Evolutionary conservation across 2,797 vertebrate species (phyloP).

Genomic region (Cynopterus sphinx): DNA sequence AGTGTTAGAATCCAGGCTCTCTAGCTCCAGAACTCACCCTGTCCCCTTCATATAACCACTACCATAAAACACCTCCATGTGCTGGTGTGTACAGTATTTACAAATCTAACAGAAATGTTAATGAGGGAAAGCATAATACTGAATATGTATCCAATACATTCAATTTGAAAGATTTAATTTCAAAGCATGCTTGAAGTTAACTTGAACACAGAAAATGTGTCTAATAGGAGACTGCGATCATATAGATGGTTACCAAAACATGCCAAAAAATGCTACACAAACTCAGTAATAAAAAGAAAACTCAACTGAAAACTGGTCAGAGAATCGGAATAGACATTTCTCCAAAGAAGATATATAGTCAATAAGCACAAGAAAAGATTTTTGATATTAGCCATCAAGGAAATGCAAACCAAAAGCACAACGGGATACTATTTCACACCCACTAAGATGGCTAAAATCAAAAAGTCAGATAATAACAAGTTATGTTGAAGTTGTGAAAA

Average conservation of each 20-base stretch:
- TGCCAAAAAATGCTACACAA: not conserved
- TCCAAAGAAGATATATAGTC: not conserved
- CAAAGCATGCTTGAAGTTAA: slow-evolving; percentile 29
- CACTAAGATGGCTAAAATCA: not conserved
- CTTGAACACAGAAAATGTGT: not conserved
- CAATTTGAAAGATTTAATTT: slow-evolving; percentile 13
- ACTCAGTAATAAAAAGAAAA: not conserved
- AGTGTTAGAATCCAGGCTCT: not conserved
- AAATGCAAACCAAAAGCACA: slow-evolving; percentile 17
- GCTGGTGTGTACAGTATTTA: not conserved
- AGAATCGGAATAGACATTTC: not conserved
- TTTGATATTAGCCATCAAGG: not conserved
- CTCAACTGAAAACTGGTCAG: not conserved
- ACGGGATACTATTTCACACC: not conserved
- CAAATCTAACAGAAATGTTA: not conserved
- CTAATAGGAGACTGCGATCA: not conserved
- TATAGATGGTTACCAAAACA: not conserved
- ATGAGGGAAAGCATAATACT: not conserved
- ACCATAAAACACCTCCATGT: not conserved
- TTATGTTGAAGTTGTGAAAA: not conserved
- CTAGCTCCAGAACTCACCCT: not conserved
- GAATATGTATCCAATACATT: not conserved
- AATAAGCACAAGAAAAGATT: not conserved
- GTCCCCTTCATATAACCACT: not conserved
- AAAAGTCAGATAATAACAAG: not conserved